Percentiles rank a stretch among this genome's conserved stretches.
Evolutionary conservation across 2,113 vertebrate species (phyloP).

Genomic region (Oreocharis arfaki): DNA sequence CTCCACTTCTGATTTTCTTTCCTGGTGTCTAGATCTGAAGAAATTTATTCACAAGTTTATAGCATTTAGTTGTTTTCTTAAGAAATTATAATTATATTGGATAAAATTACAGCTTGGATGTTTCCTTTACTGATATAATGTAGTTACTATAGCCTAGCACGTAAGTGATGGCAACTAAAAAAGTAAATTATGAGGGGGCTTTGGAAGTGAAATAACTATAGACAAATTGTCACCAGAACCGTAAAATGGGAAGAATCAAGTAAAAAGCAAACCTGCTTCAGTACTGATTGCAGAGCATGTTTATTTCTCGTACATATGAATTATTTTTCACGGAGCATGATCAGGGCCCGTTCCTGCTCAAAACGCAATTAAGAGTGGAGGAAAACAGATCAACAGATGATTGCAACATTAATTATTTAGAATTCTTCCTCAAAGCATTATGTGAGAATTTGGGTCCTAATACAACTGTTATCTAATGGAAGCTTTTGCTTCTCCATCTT

Average conservation of each 20-base stretch:
- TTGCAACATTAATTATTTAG: background rate
- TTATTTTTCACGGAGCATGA: background rate
- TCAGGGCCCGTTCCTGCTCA: background rate
- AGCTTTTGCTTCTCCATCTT: background rate
- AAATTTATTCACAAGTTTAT: background rate
- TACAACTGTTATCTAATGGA: background rate
- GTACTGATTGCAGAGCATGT: background rate
- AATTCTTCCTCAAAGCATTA: background rate
- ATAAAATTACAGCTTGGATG: background rate
- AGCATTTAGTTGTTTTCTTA: background rate
- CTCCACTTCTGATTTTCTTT: background rate
- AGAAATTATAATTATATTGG: background rate
- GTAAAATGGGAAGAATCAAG: background rate
- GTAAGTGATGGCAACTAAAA: background rate
- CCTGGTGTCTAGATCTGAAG: background rate
- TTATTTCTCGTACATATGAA: background rate
- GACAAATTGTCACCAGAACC: background rate
- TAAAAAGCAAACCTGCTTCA: background rate
- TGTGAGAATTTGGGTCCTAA: background rate
- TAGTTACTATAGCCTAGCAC: background rate
- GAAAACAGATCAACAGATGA: background rate
- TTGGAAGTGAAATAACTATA: background rate
- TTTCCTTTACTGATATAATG: background rate
- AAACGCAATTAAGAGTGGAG: background rate
- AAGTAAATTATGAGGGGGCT: background rate